Evolutionary conservation across 2,888 invertebrate genomes (phyloP).

Genomic region (Glaucopsyche alexis): DNA sequence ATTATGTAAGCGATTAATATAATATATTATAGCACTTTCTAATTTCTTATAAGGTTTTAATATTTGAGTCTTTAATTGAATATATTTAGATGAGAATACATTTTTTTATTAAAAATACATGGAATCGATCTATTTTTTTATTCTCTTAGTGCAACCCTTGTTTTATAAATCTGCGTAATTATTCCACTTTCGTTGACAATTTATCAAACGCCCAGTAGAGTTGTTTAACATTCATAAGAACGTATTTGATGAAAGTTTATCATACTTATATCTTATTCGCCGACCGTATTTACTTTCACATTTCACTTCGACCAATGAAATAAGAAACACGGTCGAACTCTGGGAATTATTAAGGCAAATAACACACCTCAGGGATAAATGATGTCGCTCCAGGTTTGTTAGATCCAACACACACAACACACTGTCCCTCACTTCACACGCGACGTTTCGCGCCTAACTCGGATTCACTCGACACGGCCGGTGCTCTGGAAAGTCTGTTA

Average conservation of each 20-base stretch:
- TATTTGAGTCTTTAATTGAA: not conserved
- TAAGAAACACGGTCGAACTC: not conserved
- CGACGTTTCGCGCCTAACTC: conserved; percentile 49
- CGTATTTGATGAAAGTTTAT: conserved; percentile 22
- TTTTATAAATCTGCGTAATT: too few species aligned
- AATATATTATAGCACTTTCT: not conserved
- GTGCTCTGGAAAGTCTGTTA: conserved; percentile 45
- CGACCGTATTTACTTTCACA: conserved; percentile 29
- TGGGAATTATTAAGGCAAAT: conserved; percentile 30
- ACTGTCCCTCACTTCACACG: conserved; percentile 58
- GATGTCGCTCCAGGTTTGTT: conserved; percentile 69
- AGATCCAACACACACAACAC: conserved; percentile 55
- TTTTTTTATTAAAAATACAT: too few species aligned
- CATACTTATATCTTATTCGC: conserved; percentile 22
- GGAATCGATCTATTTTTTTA: too few species aligned
- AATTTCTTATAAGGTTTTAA: not conserved
- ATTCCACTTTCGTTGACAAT: too few species aligned
- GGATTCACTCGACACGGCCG: conserved; percentile 43
- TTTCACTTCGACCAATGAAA: conserved; percentile 16
- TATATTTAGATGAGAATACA: too few species aligned
- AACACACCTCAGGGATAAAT: conserved; percentile 59
- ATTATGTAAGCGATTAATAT: not conserved
- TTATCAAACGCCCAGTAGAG: not conserved
- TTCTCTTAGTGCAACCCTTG: too few species aligned
- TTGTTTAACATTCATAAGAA: conserved; percentile 15